A percentile compares a stretch with the other conserved stretches of the same genome.
Conservation (phyloP, 2,113 vertebrate species). For the Leptodactylus fuscus region DNA sequence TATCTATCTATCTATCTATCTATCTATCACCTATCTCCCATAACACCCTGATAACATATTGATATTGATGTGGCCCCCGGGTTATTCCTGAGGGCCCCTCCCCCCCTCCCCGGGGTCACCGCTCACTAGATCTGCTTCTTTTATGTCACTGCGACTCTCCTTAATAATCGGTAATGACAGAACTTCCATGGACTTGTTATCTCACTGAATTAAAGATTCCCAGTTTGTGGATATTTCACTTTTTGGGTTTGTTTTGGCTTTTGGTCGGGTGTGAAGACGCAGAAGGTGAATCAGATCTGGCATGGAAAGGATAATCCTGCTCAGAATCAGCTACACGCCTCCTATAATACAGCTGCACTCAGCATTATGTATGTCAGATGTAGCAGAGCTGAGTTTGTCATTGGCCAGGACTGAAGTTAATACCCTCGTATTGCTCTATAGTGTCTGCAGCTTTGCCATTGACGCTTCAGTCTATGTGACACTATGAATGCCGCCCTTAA, state of each 20-base stretch:
- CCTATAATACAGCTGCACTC: too few species aligned
- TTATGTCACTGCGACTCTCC: background rate
- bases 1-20: background rate
- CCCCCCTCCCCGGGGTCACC: background rate
- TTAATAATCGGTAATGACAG: background rate
- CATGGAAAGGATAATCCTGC: background rate
- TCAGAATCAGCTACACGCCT: background rate
- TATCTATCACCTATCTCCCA: background rate
- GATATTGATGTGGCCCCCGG: background rate
- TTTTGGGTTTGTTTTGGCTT: background rate
- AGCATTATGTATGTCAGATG: too few species aligned
- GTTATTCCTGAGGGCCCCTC: background rate
- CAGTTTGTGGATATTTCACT: background rate
- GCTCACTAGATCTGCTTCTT: background rate
- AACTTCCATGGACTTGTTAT: background rate
- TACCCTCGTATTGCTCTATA: too few species aligned
- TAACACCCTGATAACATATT: too few species aligned
- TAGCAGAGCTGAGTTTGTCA: background rate
- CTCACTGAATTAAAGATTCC: slow-evolving; percentile 16
- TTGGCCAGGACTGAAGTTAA: too few species aligned
- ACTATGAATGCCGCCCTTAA: too few species aligned
- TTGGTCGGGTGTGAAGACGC: background rate
- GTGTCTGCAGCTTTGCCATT: too few species aligned
- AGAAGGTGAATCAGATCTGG: background rate
- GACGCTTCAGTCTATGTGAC: too few species aligned